These are phyloP conservation scores for Papilio aristodemus DNA, from an alignment of 1,140 invertebrate genomes.

Conservation along the genomic window DNA sequence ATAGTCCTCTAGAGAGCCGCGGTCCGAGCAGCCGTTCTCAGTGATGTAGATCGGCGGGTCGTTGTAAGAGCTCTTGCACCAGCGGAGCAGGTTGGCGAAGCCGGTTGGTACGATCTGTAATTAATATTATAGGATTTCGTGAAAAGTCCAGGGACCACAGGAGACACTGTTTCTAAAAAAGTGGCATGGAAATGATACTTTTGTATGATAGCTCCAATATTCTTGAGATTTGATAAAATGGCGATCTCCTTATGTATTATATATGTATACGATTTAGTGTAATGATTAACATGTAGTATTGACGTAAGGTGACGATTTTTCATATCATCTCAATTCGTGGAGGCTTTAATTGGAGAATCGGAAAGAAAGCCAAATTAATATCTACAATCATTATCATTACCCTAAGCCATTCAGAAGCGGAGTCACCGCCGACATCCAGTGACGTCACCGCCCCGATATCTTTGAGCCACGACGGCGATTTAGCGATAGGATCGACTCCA, in stretches of 20 bases:
- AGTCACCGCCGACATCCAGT: slow-evolving; percentile 70
- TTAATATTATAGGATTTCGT: neutral
- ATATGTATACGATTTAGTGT: too few relatives aligned
- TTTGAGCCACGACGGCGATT: slow-evolving; percentile 77
- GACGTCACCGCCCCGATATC: slow-evolving; percentile 74
- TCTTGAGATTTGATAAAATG: too few relatives aligned
- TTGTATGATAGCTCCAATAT: too few relatives aligned
- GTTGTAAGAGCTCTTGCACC: slow-evolving; percentile 81
- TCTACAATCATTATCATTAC: slow-evolving; percentile 54
- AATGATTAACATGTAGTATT: too few relatives aligned
- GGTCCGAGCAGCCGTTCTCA: slow-evolving; percentile 83
- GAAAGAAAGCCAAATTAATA: neutral
- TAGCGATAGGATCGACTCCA: slow-evolving; percentile 67
- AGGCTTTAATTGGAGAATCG: neutral
- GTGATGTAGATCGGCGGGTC: slow-evolving; percentile 83
- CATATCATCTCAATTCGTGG: neutral
- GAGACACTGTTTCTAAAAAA: too few relatives aligned
- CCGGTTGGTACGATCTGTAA: slow-evolving; percentile 81
- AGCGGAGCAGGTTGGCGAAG: slow-evolving; percentile 82
- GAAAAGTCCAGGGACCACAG: too few relatives aligned
- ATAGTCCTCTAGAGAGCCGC: slow-evolving; percentile 71
- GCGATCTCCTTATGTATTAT: too few relatives aligned
- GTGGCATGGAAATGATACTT: too few relatives aligned
- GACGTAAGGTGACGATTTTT: too few relatives aligned
- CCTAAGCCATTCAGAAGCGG: slow-evolving; percentile 77